Base-by-base conservation (phyloP, 2,113 vertebrate species). In the Tretioscincus oriximinensis region DNA sequence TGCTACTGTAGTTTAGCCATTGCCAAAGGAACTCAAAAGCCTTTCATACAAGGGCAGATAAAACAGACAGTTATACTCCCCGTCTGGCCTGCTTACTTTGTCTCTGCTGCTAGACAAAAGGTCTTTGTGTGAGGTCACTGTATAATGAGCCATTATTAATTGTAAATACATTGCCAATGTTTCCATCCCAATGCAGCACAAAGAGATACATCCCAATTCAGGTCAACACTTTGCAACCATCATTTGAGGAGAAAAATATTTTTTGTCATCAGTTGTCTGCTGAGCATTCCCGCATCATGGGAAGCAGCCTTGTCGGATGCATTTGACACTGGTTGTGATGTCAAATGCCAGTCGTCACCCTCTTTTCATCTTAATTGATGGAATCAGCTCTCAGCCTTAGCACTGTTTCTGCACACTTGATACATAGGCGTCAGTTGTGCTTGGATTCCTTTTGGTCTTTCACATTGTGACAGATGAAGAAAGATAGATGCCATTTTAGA, bases 111-210 rank as follows among this genome's bases (percentile, higher is more conserved):
- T 84, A 91, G 94, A 96, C 94, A 97, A 96, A 97, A 96, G 91
- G 66, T 93, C 92, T 94, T 92, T 96, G 88, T 93, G 88, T 83
- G 68, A 91, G 90, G 85, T 90, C 92, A 90, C 81, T 84, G 87
- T 74, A 90, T 95, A 97, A 97, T 94, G 95, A 97, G 93, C 86
- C 47, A 64, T 78, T 75, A 90, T 93, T 96, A 89, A 90, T 92
- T 91, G 89, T 94, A 96, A 96, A 96, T 93, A 93, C 85, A 90
- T 91, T 93, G 93, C 88, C 91, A 91, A 70, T 90, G 90, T 94
- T 96, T 96, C 93, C 85, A 24, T 95, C 86, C 92, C 90, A 92
- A 78, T 91, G 91, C 88, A 91, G 90, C 93, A 96, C 93, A 96
- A 97, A 97, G 81, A 89, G 29, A 76, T 86, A 78, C 86, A 78